Evolutionary conservation across 2,113 vertebrate genomes (phyloP).

Genomic region (Trochalopteron elliotii): DNA sequence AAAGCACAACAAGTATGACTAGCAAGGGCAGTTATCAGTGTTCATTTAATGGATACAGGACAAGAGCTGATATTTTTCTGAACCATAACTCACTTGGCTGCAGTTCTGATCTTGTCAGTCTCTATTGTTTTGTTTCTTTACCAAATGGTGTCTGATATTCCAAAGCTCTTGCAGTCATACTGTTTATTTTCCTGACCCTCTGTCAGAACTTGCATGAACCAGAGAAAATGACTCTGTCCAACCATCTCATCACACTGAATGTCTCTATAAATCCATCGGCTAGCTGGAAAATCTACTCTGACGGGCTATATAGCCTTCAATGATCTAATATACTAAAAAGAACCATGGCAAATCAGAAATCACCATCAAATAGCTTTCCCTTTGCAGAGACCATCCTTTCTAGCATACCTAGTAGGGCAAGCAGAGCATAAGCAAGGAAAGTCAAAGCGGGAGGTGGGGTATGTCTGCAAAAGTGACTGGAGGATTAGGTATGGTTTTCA

Average conservation of each 20-base stretch:
- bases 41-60: background rate
- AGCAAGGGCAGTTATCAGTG: background rate
- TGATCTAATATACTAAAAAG: background rate
- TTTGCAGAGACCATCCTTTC: background rate
- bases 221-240: background rate
- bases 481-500: background rate
- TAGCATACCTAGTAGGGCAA: background rate
- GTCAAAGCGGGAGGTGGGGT: background rate
- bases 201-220: background rate
- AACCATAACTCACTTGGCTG: background rate
- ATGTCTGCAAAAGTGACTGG: background rate
- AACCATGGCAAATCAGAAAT: background rate
- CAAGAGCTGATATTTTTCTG: background rate
- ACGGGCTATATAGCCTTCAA: background rate
- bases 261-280: background rate
- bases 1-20: background rate
- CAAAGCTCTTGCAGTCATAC: background rate
- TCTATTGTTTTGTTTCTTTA: conserved; percentile 24
- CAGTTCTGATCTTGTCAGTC: background rate
- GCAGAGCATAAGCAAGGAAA: background rate
- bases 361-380: background rate
- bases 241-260: background rate
- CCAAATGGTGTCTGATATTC: background rate
- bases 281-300: conserved; percentile 11
- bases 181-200: conserved; percentile 27